Percentiles rank a stretch among this genome's conserved stretches.
phyloP scores from a whole-genome alignment of 2,888 invertebrate genomes.

The Pachycephus smyrnensis region DNA sequence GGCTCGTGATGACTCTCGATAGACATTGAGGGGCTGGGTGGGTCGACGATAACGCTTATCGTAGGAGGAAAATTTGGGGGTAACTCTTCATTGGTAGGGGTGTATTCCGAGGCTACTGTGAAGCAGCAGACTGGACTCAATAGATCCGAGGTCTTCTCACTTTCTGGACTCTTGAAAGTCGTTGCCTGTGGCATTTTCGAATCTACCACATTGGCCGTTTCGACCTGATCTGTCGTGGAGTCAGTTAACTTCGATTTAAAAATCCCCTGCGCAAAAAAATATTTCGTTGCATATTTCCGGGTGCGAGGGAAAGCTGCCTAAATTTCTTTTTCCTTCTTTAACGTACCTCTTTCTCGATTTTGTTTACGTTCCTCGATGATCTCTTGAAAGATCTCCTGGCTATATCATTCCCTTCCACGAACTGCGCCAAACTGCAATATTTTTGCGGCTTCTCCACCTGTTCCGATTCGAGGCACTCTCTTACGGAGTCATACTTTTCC shows the following conservation, averaged over 20 bases:
- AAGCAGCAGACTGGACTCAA: constrained; percentile 54
- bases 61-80: constrained; percentile 56
- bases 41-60: constrained; percentile 64
- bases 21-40: constrained; percentile 64
- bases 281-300: background rate
- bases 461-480: constrained; percentile 70
- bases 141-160: constrained; percentile 41
- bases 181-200: constrained; percentile 10
- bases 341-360: constrained; percentile 17
- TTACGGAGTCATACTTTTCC: constrained; percentile 73
- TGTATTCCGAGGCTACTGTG: constrained; percentile 46
- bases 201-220: background rate
- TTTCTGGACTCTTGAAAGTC: constrained; percentile 18
- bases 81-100: constrained; percentile 43
- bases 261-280: background rate
- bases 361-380: constrained; percentile 26
- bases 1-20: constrained; percentile 54
- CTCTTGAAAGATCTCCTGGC: constrained; percentile 81
- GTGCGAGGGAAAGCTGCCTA: background rate
- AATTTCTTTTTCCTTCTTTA: constrained; percentile 47
- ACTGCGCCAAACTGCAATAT: constrained; percentile 84
- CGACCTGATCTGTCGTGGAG: constrained; percentile 27
- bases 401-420: constrained; percentile 87
- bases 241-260: constrained; percentile 16
- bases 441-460: constrained; percentile 72